Evolutionary conservation across 1,140 invertebrate genomes (phyloP), one percentile per base, ranked within the genome.

Genomic region (Euglossa dilemma): DNA sequence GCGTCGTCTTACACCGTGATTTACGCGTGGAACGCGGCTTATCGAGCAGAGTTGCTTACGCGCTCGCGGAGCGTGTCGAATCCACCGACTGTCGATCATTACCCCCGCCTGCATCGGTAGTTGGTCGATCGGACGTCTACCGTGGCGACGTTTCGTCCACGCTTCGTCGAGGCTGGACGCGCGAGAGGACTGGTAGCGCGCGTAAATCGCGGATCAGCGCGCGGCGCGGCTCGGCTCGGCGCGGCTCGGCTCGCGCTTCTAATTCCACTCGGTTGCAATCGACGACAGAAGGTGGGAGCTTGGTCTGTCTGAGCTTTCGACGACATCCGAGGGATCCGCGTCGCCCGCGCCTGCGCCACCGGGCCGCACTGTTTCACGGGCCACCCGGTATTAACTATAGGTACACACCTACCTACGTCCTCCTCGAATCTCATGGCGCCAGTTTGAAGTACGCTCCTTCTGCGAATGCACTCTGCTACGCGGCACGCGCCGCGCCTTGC

Each of bases 371-470:
- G 85, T 81, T 84, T 86, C 85, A 77, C 75, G 64, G 54, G 78
- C 69, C 87, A 90, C 86, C 86, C 87, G 89, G 90, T 88, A 86
- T 75, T 77, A 87, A 87, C 77, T 76, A 86, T 89, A 89, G 84
- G 88, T 84, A 85, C 87, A 83, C 87, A 87, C 91, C 92, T 92
- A 92, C 91, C 91, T 90, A 90, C 90, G 87, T 89, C 82, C 87
- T 88, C 89, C 87, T 86, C 90, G 91, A 91, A 92, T 87, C 91
- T 91, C 92, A 89, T 94, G 93, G 93, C 92, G 93, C 93, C 93
- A 94, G 94, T 94, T 94, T 93, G 91, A 93, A 94, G 92, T 91
- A 92, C 91, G 92, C 93, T 92, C 87, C 91, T 94, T 91, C 90
- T 92, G 93, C 90, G 93, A 87, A 90, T 94, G 93, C 92, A 93